Evolutionary conservation across 23 tunicate genomes (phyloP).

Genomic region (Trididemnum clinides): DNA sequence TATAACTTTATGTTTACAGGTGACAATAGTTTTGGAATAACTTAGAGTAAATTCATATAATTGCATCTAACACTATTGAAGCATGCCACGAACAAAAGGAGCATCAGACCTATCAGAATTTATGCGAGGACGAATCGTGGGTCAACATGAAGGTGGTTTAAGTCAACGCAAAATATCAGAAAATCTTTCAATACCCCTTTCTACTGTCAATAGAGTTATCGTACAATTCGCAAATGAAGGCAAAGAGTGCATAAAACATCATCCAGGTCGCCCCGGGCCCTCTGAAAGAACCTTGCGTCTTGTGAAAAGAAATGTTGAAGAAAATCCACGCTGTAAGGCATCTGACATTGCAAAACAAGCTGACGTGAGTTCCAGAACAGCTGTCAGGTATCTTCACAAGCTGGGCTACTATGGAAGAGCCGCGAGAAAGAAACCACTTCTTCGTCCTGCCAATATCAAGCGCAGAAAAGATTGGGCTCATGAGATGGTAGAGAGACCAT

Average conservation of each 20-base stretch:
- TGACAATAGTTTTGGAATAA: too few species aligned
- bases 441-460: neutral
- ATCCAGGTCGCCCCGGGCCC: neutral
- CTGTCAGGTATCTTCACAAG: neutral
- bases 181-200: neutral
- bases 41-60: too few species aligned
- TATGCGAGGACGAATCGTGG: neutral
- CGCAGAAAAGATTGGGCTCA: neutral
- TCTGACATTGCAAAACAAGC: neutral
- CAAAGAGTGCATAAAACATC: neutral
- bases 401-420: neutral
- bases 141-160: neutral
- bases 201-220: neutral
- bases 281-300: neutral
- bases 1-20: too few species aligned
- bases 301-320: neutral
- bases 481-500: neutral
- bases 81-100: neutral
- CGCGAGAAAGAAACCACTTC: neutral
- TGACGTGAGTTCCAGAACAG: neutral
- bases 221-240: neutral
- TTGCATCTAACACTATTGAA: neutral
- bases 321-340: neutral
- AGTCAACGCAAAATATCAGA: neutral
- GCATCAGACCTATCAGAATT: neutral